Percentiles rank a stretch among this genome's conserved stretches.
Evolutionary conservation across 2,113 vertebrate species (phyloP).

Genomic region (Callionymus lyra): DNA sequence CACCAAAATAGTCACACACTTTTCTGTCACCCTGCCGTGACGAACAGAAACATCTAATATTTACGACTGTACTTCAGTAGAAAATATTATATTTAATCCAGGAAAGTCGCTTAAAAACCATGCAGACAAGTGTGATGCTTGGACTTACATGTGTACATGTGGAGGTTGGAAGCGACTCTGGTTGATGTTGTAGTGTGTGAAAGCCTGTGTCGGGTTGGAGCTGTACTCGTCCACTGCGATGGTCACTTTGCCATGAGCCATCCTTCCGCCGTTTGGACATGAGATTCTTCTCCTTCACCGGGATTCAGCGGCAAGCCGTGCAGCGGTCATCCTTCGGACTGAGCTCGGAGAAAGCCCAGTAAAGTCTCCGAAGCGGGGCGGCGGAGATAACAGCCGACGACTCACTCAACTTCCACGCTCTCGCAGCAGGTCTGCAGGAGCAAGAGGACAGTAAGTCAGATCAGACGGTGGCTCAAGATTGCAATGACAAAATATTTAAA

Average conservation of each 20-base stretch:
- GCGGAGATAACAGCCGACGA: slow-evolving; percentile 26
- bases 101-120: too few relatives aligned
- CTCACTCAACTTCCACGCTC: slow-evolving; percentile 17
- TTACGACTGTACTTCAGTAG: too few relatives aligned
- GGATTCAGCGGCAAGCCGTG: slow-evolving; percentile 68
- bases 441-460: slow-evolving; percentile 2
- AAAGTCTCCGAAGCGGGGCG: slow-evolving; percentile 51
- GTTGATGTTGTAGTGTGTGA: slow-evolving; percentile 98
- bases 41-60: too few relatives aligned
- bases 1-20: background rate
- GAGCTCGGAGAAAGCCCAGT: slow-evolving; percentile 50
- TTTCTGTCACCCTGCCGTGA: too few relatives aligned
- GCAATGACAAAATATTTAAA: background rate
- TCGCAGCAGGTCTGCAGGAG: slow-evolving; percentile 56
- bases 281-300: slow-evolving; percentile 81
- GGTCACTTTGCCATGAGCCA: slow-evolving; percentile 98
- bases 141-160: slow-evolving; percentile 93
- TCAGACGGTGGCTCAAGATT: background rate
- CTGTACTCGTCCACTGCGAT: slow-evolving; percentile 97
- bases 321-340: slow-evolving; percentile 78
- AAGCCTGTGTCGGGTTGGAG: slow-evolving; percentile 97
- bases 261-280: slow-evolving; percentile 87
- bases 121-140: background rate
- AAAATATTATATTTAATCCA: too few relatives aligned
- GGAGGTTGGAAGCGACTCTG: slow-evolving; percentile 98